These are phyloP conservation scores for Strigamia maritima DNA, from an alignment of 2,888 invertebrate species.

Conservation along the genomic window DNA sequence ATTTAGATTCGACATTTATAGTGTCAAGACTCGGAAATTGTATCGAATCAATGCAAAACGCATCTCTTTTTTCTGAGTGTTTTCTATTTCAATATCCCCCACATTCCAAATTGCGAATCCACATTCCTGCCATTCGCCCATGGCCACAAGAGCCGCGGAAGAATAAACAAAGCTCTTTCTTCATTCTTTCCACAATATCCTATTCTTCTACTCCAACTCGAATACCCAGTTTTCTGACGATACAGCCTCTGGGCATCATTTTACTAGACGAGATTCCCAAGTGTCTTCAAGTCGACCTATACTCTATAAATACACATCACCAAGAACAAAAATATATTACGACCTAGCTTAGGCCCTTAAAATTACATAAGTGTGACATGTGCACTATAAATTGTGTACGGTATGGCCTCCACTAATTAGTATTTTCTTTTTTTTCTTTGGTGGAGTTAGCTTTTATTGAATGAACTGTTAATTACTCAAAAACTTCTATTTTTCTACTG, in stretches of 20 bases:
- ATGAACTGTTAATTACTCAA: too few species aligned
- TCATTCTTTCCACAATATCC: not conserved
- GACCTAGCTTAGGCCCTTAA: not conserved
- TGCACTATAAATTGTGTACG: not conserved
- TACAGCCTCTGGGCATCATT: not conserved
- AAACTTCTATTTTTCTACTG: not conserved
- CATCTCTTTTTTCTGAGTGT: not conserved
- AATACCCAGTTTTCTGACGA: not conserved
- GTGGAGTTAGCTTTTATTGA: not conserved
- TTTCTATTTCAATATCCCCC: not conserved
- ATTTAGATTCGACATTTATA: not conserved
- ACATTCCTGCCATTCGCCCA: not conserved
- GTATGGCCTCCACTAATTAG: not conserved
- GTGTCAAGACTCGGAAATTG: not conserved
- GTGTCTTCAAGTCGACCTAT: not conserved
- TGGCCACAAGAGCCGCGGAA: not conserved
- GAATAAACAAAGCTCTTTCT: not conserved
- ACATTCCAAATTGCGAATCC: not conserved
- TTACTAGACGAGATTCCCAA: not conserved
- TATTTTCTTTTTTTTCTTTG: not conserved
- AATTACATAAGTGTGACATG: not conserved
- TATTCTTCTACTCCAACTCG: not conserved
- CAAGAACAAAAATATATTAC: constrained; percentile 1
- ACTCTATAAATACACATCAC: not conserved
- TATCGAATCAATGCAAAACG: not conserved